Evolutionary conservation across 23 tunicate genomes (phyloP).

Genomic region (Styela clava): DNA sequence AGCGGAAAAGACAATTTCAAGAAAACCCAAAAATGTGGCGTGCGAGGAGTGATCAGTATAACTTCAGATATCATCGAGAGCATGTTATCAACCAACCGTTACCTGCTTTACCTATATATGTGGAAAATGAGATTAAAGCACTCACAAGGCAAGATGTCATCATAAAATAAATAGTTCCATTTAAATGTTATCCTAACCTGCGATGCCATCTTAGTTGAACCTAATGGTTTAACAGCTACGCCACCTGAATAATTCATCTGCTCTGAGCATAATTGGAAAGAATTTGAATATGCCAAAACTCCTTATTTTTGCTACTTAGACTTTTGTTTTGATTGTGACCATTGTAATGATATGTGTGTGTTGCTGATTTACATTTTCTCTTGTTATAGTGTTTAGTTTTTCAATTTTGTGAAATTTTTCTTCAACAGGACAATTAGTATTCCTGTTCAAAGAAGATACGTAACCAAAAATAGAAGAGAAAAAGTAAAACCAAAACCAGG

Average conservation of each 20-base stretch:
- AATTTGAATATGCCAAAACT: no score
- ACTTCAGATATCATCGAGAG: conserved; percentile 64
- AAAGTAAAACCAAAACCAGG: not conserved
- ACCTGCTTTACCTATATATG: conserved; percentile 52
- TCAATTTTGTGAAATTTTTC: no score
- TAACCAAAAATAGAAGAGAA: conserved; percentile 2
- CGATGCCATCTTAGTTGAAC: no score
- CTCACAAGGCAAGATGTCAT: conserved; percentile 37
- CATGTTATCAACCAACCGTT: conserved; percentile 63
- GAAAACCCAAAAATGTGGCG: conserved; percentile 41
- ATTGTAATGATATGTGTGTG: no score
- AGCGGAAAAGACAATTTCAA: conserved; percentile 75
- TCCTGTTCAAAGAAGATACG: conserved; percentile 12
- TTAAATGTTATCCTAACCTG: not conserved
- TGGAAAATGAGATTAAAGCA: conserved; percentile 40
- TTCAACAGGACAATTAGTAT: conserved; percentile 1
- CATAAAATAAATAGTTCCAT: not conserved
- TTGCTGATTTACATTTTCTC: no score
- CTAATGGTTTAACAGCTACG: no score
- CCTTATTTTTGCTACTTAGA: no score
- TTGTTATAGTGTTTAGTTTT: no score
- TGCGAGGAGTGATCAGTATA: conserved; percentile 47
- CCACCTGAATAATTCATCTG: no score
- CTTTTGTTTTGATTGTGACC: no score
- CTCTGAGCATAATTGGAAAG: no score